These are phyloP conservation scores for Lasioglossum morio DNA, from an alignment of 2,888 invertebrate genomes.

Conservation along the genomic window DNA sequence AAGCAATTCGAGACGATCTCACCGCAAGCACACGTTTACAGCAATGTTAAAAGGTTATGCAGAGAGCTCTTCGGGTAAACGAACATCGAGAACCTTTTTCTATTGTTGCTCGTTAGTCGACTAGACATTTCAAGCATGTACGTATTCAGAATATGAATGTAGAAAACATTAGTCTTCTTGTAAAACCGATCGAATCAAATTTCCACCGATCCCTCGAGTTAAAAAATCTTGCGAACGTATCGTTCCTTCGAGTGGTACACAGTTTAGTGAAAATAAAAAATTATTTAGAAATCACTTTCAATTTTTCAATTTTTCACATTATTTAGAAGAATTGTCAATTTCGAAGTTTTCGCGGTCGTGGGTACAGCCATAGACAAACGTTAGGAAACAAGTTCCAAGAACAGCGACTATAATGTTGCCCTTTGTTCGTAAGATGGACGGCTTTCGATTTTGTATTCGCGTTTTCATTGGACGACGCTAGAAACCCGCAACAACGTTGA, in stretches of 20 bases:
- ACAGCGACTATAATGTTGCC: background rate
- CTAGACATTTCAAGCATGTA: background rate
- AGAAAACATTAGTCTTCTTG: background rate
- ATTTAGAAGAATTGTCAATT: background rate
- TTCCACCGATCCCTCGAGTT: background rate
- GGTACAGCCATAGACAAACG: background rate
- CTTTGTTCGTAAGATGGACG: background rate
- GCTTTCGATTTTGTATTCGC: background rate
- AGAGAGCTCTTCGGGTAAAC: background rate
- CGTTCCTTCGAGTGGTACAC: background rate
- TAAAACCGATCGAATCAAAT: background rate
- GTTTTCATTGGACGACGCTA: conserved; percentile 18
- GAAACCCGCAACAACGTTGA: conserved; percentile 40
- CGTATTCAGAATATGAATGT: background rate
- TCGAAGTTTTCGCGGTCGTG: background rate
- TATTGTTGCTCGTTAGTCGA: background rate
- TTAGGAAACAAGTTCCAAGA: background rate
- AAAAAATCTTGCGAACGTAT: background rate
- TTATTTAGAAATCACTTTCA: background rate
- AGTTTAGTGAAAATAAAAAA: background rate
- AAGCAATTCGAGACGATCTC: conserved; percentile 20
- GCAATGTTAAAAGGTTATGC: conserved; percentile 49
- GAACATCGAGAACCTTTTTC: background rate
- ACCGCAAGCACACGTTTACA: background rate
- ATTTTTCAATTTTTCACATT: too few species aligned